Percentiles rank a stretch among this genome's conserved stretches.
Evolutionary conservation across 2,888 invertebrate genomes (phyloP).

Genomic region (Allophyes oxyacanthae): DNA sequence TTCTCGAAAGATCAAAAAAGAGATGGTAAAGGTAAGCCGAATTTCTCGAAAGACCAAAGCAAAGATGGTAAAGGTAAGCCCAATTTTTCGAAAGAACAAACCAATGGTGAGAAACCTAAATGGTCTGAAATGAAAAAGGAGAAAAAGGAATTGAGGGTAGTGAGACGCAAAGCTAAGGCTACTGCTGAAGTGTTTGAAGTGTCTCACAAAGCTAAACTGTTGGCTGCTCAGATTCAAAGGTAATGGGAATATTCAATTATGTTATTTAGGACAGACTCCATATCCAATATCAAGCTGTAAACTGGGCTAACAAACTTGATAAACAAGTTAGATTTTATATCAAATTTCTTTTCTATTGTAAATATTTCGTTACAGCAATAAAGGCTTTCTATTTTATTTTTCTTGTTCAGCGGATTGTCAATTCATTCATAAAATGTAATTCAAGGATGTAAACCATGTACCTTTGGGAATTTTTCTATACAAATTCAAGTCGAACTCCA

Average conservation of each 20-base stretch:
- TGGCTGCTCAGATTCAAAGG: slow-evolving; percentile 85
- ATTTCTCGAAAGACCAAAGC: slow-evolving; percentile 47
- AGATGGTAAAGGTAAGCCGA: slow-evolving; percentile 45
- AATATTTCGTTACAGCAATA: too few relatives aligned
- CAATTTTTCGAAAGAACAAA: slow-evolving; percentile 65
- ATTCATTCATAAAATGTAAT: too few relatives aligned
- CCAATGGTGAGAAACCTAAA: slow-evolving; percentile 85
- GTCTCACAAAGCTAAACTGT: slow-evolving; percentile 81
- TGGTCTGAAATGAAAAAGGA: slow-evolving; percentile 94
- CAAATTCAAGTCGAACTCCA: too few relatives aligned
- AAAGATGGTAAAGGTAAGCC: slow-evolving; percentile 62
- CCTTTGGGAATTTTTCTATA: too few relatives aligned
- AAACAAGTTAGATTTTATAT: too few relatives aligned
- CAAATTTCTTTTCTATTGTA: too few relatives aligned
- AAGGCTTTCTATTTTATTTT: too few relatives aligned
- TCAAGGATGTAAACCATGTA: too few relatives aligned
- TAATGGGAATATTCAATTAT: slow-evolving; percentile 40
- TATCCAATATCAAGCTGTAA: too few relatives aligned
- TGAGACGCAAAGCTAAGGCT: slow-evolving; percentile 90
- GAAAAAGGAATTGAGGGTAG: slow-evolving; percentile 91
- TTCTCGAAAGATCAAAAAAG: slow-evolving; percentile 39
- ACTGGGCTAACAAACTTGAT: too few relatives aligned
- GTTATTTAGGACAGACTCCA: too few relatives aligned
- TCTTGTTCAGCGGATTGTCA: too few relatives aligned
- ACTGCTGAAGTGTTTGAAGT: slow-evolving; percentile 83